phyloP scores from a whole-genome alignment of 1,140 invertebrate genomes.

The Neodiprion virginianus region DNA sequence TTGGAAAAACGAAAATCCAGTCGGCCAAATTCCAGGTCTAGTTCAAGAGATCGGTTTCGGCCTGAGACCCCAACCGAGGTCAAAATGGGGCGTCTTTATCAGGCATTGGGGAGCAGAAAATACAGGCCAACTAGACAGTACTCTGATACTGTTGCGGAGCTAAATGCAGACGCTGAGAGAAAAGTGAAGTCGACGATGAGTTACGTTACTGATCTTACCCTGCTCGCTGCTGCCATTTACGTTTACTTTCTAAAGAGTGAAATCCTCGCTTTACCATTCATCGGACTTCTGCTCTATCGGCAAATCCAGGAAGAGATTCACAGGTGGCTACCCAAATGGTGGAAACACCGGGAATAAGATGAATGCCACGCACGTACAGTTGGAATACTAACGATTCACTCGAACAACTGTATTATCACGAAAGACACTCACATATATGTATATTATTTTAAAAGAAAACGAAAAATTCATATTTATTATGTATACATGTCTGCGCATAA shows the following conservation, averaged over 20 bases:
- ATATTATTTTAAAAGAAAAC: background rate
- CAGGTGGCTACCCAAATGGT: slow-evolving; percentile 41
- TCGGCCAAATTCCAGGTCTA: slow-evolving; percentile 39
- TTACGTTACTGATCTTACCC: slow-evolving; percentile 73
- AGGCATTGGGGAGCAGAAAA: slow-evolving; percentile 35
- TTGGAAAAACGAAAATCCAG: slow-evolving; percentile 14
- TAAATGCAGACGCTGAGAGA: slow-evolving; percentile 64
- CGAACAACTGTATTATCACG: background rate
- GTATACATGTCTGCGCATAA: background rate
- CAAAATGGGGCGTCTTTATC: slow-evolving; percentile 44
- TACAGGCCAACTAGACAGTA: slow-evolving; percentile 24
- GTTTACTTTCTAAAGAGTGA: slow-evolving; percentile 82
- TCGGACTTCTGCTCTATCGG: slow-evolving; percentile 77
- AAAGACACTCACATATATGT: slow-evolving; percentile 8
- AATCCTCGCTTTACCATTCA: slow-evolving; percentile 75
- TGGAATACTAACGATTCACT: slow-evolving; percentile 15
- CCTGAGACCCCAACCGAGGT: slow-evolving; percentile 30
- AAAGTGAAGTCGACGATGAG: slow-evolving; percentile 72
- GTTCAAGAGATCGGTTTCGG: slow-evolving; percentile 44
- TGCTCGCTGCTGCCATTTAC: slow-evolving; percentile 70
- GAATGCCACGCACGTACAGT: slow-evolving; percentile 8
- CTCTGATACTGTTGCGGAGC: slow-evolving; percentile 17
- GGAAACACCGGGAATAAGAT: slow-evolving; percentile 15
- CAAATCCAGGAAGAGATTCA: slow-evolving; percentile 69
- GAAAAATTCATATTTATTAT: background rate